Evolutionary conservation across 2,888 invertebrate species (phyloP), one percentile per base, ranked within the genome.

Genomic region (Myathropa florea): DNA sequence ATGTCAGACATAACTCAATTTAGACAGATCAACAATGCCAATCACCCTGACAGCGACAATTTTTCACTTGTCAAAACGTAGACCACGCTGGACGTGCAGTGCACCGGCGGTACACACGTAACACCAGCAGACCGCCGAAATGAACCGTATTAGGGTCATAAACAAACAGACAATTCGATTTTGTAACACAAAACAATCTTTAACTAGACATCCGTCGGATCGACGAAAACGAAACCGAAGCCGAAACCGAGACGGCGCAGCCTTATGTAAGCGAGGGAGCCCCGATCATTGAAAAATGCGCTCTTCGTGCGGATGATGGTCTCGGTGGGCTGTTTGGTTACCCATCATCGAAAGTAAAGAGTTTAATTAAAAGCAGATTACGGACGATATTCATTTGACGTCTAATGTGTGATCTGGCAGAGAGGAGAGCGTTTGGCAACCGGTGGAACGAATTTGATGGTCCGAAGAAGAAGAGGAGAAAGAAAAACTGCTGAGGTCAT

Each of bases 291-390:
- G n/a, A n/a, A n/a, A n/a, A n/a, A n/a, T n/a, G 28, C 46, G 39
- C 39, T n/a, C 39, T 60, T 18, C 63, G 23, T 28, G 30, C 23
- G n/a, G 33, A 63, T 26, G 79, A 30, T 60, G 53, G 60, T 64
- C 70, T 63, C 23, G n/a, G 57, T 46, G 9, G 39, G 55, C 61
- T 68, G 53, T 53, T 28, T 61, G 72, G 26, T 57, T 65, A n/a
- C n/a, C 72, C 70, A 71, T 75, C 83, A 80, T 75, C 80, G 72
- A 83, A 83, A 83, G 79, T 79, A 83, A 83, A 79, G 73, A 79
- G 64, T 83, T 83, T 79, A 83, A 83, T 83, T 83, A 79, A 78
- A 83, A 83, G 79, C 63, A 83, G 83, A 83, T 83, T 83, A 83
- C 59, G 78, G 73, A 39, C 73, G 36, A 33, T 18, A 68, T 72